Evolutionary conservation across 1,140 invertebrate species (phyloP).

Genomic region (Neodiprion lecontei): DNA sequence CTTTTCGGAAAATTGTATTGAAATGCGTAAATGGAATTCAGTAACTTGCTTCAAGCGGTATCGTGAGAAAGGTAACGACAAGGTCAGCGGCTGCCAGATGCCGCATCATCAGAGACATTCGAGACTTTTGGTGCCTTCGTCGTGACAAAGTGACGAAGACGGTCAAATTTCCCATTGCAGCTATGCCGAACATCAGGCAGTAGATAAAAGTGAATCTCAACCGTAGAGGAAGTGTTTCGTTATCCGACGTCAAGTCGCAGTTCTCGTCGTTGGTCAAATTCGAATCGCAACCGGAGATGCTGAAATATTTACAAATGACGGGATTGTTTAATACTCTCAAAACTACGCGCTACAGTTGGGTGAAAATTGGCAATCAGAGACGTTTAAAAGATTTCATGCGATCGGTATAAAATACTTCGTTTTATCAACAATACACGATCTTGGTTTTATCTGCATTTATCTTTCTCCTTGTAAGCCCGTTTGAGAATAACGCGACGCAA

Average conservation of each 20-base stretch:
- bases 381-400: too few species aligned
- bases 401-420: too few species aligned
- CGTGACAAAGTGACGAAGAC: slow-evolving; percentile 77
- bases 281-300: too few species aligned
- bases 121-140: slow-evolving; percentile 73
- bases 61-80: slow-evolving; percentile 80
- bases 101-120: slow-evolving; percentile 79
- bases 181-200: slow-evolving; percentile 70
- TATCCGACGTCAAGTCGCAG: slow-evolving; percentile 16
- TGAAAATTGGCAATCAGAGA: too few species aligned
- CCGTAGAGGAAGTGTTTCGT: slow-evolving; percentile 43
- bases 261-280: background rate
- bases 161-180: slow-evolving; percentile 75
- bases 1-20: too few species aligned
- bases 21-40: background rate
- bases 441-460: too few species aligned
- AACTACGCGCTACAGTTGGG: too few species aligned
- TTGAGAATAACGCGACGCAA: too few species aligned
- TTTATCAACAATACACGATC: too few species aligned
- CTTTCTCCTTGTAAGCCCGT: too few species aligned
- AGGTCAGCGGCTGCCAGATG: slow-evolving; percentile 80
- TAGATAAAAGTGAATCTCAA: slow-evolving; percentile 64
- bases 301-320: background rate
- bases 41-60: slow-evolving; percentile 75
- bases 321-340: too few species aligned